Base-by-base conservation (phyloP, 1,140 invertebrate species). In the Pogonomyrmex barbatus region DNA sequence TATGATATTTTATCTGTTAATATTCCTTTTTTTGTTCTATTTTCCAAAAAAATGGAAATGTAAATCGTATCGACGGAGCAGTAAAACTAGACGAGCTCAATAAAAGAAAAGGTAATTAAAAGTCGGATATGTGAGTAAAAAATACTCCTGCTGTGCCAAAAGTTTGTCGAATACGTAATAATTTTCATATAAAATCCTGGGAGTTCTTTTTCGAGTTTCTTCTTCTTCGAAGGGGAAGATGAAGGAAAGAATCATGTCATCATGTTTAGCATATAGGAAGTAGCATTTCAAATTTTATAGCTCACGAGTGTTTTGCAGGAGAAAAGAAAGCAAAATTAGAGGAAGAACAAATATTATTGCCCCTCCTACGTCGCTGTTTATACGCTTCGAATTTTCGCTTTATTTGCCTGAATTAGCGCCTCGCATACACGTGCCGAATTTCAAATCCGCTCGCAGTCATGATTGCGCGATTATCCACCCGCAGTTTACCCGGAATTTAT, bases 401-500 rank as follows among this genome's bases (percentile, higher is more conserved):
- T 4, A 14, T 42, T 42, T 4, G 52, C 9, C 42, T n/a, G 5
- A 6, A 52, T 71, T 24, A 67, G 14, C 45, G 17, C 17, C 5
- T 30, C 4, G 33, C 52, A 39, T 50, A 10, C 36, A 33, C 5
- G 47, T 12, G 2, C 8, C 17, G 54, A 60, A 73, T 73, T 81
- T 81, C 50, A 4, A 81, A 2, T 56, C 9, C 33, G 2, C 42
- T 33, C 45, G 30, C 58, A 33, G 45, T 36, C 45, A 50, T 14
- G 9, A 73, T 58, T 33, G n/a, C 39, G 42, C 30, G 33, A 17
- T 24, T 8, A 47, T 39, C 33, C 42, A 30, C 3, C 1, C 10
- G 30, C 30, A 63, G 63, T 76, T 76, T 30, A 42, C 47, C 17
- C 24, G 42, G 47, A 79, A 79, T 79, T 79, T 79, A 67, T 42